Conservation (phyloP, 2,888 invertebrate species). For the Andrena praecox region DNA sequence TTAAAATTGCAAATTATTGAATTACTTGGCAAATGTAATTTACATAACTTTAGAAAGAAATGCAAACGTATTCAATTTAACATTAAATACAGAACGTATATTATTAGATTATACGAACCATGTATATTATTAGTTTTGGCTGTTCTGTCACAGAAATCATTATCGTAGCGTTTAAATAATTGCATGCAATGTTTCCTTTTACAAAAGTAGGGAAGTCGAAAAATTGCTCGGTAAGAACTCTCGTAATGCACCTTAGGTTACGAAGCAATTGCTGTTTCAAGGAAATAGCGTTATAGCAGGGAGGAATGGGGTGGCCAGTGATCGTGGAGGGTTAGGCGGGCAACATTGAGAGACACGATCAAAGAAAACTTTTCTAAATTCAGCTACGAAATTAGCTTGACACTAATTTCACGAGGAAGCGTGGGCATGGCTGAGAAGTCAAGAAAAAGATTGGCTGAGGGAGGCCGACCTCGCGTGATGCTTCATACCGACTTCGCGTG, state of each 20-base stretch:
- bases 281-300: constrained; percentile 30
- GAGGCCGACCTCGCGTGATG: constrained; percentile 82
- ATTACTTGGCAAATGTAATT: no score
- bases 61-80: no score
- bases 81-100: no score
- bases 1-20: no score
- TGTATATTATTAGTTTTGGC: not conserved
- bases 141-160: not conserved
- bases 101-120: no score
- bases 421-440: constrained; percentile 70
- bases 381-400: constrained; percentile 65
- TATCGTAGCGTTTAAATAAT: not conserved
- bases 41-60: no score
- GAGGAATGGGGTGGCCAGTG: not conserved
- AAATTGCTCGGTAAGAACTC: constrained; percentile 28
- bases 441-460: constrained; percentile 71
- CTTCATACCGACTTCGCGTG: constrained; percentile 82
- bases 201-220: constrained; percentile 2
- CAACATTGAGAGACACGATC: constrained; percentile 59
- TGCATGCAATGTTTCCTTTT: constrained; percentile 11
- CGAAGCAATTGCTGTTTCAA: constrained; percentile 49
- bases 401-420: constrained; percentile 65
- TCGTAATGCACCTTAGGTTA: constrained; percentile 34
- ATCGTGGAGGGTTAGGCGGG: constrained; percentile 16
- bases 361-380: constrained; percentile 68